phyloP scores from a whole-genome alignment of 2,888 invertebrate species.

The Parelbella ahira region DNA sequence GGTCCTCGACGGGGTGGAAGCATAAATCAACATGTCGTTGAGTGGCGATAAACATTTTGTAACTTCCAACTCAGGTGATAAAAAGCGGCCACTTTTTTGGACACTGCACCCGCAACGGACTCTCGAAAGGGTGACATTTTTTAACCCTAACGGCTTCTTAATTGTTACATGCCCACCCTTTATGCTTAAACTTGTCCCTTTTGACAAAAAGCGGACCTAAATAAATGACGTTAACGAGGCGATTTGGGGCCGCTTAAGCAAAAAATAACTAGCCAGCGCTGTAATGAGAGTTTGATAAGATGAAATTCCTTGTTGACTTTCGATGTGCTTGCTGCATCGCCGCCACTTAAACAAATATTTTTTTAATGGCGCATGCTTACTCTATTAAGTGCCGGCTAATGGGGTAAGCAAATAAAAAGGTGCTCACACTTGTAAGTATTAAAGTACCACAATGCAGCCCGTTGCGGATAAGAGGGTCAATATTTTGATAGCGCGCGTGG shows the following conservation, averaged over 20 bases:
- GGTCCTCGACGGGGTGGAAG: conserved; percentile 64
- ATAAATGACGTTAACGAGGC: conserved; percentile 65
- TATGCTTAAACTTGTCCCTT: conserved; percentile 54
- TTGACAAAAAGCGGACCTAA: conserved; percentile 65
- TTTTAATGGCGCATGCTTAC: conserved; percentile 56
- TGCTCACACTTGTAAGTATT: conserved; percentile 62
- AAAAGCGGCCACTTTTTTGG: conserved; percentile 71
- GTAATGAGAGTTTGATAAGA: conserved; percentile 61
- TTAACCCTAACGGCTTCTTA: conserved; percentile 70
- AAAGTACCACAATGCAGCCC: conserved; percentile 62
- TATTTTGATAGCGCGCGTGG: conserved; percentile 76
- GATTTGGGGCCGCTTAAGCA: conserved; percentile 46
- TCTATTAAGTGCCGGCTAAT: conserved; percentile 67
- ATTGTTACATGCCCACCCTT: conserved; percentile 73
- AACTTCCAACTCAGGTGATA: conserved; percentile 78
- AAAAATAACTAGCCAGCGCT: conserved; percentile 55
- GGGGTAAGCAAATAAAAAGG: conserved; percentile 65
- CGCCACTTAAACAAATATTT: conserved; percentile 63
- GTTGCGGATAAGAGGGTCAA: conserved; percentile 73
- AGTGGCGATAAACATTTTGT: conserved; percentile 79
- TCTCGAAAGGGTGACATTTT: conserved; percentile 76
- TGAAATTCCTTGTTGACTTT: conserved; percentile 48
- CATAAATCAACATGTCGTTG: conserved; percentile 76
- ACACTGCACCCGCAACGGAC: conserved; percentile 54
- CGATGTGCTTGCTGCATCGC: conserved; percentile 43